Evolutionary conservation across 1,140 invertebrate genomes (phyloP).

Genomic region (Nephotettix cincticeps): DNA sequence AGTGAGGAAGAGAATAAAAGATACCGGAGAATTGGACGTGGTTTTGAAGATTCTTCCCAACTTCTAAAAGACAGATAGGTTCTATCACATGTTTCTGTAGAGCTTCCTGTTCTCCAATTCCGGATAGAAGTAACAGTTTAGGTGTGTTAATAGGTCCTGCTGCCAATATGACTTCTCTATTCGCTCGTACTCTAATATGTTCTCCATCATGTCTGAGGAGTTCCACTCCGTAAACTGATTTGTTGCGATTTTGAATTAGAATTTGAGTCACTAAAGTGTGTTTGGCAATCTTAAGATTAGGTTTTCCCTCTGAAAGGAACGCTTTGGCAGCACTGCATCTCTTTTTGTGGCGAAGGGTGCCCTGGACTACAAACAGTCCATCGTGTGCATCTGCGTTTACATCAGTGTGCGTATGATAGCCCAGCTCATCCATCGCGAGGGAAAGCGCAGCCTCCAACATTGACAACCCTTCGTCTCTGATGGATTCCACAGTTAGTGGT

Average conservation of each 20-base stretch:
- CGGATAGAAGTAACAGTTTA: conserved; percentile 52
- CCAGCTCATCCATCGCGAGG: conserved; percentile 9
- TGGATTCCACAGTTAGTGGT: neutral
- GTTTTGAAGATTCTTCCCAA: conserved; percentile 53
- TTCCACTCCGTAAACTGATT: conserved; percentile 72
- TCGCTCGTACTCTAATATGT: conserved; percentile 40
- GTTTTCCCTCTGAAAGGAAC: conserved; percentile 40
- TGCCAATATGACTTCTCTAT: conserved; percentile 51
- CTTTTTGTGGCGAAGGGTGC: conserved; percentile 62
- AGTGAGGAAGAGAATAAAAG: neutral
- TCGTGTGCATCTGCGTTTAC: conserved; percentile 19
- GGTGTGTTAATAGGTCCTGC: conserved; percentile 46
- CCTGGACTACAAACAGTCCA: conserved; percentile 20
- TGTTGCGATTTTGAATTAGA: conserved; percentile 49
- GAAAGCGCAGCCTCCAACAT: neutral
- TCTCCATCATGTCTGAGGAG: conserved; percentile 58
- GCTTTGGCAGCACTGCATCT: conserved; percentile 70
- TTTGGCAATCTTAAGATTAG: conserved; percentile 55
- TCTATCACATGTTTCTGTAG: conserved; percentile 42
- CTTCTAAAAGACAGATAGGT: conserved; percentile 30
- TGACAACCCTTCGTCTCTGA: neutral
- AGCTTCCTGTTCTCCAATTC: conserved; percentile 50
- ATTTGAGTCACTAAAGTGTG: conserved; percentile 53
- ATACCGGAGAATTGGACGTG: conserved; percentile 41
- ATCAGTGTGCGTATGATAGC: conserved; percentile 3